Evolutionary conservation across 92 coral and sea anemone species (phyloP), one percentile per base, ranked within the genome.

Genomic region (Actinostola sp.): DNA sequence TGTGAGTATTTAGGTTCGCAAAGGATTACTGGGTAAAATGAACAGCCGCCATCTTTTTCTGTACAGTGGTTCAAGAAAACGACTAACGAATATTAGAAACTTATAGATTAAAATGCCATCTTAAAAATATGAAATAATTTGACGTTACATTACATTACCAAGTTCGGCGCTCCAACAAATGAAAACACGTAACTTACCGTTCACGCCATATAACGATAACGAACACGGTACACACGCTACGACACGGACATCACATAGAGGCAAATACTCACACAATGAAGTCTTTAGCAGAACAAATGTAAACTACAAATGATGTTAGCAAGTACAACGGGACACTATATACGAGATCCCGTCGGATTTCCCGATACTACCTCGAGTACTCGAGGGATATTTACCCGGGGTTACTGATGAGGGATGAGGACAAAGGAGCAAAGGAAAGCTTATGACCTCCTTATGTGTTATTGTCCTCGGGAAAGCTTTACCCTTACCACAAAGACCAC

Each of bases 201-300:
- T 32, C 48, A 50, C 62, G 43, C 31, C 26, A 31, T 36, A 66
- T 66, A 20, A 66, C 72, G 55, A 66, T 42, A 66, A 66, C 59
- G 35, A 66, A 66, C 58, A 66, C 72, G 72, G 15, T 46, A 66
- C 72, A 48, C 44, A 66, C 72, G 72, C 9, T 21, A 68, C 61
- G 3, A 68, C 62, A 68, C 74, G 61, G 61, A 19, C 57, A 49
- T 43, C 57, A 67, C 73, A 67, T 28, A n/a, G 72, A 55, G 81
- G 54, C 67, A 64, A 64, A 75, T 52, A 75, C 64, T 75, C 71
- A 75, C 81, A 75, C 57, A 73, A 73, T 44, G 61, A 61, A 73
- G 81, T 75, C 81, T 57, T 43, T 33, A 68, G 74, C 50, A 28
- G 34, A 39, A 44, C 41, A 38, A 33, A 29, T 28, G 36, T 56